phyloP scores from a whole-genome alignment of 35 echinoderm and acorn worm genomes.

The Heliocidaris erythrogramma region DNA sequence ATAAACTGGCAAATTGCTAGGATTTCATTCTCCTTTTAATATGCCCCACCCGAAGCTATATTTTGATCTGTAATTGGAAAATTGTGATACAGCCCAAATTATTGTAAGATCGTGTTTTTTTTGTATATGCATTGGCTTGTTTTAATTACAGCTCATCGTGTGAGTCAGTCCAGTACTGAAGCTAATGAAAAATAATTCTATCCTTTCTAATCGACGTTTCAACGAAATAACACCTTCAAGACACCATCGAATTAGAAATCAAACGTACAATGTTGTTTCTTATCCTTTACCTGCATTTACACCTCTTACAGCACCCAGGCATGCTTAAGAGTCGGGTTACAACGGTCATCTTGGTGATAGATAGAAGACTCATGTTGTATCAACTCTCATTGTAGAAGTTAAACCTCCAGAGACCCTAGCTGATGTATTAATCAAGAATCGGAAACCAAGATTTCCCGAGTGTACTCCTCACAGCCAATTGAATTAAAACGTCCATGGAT shows the following conservation, averaged over 20 bases:
- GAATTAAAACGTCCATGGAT: neutral
- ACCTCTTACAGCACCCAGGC: neutral
- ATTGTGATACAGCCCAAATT: neutral
- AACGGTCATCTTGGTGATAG: neutral
- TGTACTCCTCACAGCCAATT: slow-evolving; percentile 1
- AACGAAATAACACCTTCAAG: no score
- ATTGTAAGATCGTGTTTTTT: neutral
- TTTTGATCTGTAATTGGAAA: neutral
- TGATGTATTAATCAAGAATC: neutral
- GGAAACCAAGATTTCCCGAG: neutral
- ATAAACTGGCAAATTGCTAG: neutral
- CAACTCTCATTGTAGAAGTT: neutral
- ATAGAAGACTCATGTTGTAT: neutral
- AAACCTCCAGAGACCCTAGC: neutral
- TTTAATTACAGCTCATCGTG: no score
- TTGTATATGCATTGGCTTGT: neutral
- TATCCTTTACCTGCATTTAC: neutral
- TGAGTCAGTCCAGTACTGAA: no score
- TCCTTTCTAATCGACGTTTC: no score
- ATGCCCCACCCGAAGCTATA: neutral
- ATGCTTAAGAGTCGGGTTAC: neutral
- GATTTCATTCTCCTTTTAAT: neutral
- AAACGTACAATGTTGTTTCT: no score
- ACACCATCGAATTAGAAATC: no score
- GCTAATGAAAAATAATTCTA: no score